Conservation (phyloP, 1,140 invertebrate species). For the Pemphigus obesinymphae region DNA sequence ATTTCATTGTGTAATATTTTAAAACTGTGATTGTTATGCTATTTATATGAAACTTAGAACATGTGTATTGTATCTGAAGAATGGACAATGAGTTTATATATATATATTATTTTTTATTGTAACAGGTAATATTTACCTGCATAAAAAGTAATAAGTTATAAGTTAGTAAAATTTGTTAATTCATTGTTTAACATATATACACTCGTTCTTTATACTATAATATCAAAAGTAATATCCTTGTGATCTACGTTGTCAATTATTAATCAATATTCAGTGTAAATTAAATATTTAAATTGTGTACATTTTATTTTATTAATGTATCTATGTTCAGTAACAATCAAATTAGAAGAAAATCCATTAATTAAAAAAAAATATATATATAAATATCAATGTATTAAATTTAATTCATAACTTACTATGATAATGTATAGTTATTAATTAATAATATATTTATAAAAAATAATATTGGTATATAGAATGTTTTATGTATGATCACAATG, state of each 20-base stretch:
- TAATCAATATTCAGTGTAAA: neutral
- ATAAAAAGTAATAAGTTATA: neutral
- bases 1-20: slow-evolving; percentile 9
- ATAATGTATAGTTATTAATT: neutral
- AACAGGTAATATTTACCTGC: neutral
- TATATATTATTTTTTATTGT: neutral
- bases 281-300: neutral
- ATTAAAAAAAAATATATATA: neutral
- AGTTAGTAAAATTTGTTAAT: slow-evolving; percentile 1
- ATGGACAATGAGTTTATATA: neutral
- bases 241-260: neutral
- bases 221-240: neutral
- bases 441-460: neutral
- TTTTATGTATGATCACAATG: neutral
- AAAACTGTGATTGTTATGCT: slow-evolving; percentile 26
- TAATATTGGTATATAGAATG: neutral
- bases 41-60: neutral
- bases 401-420: neutral
- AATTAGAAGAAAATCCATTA: neutral
- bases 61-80: neutral
- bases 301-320: neutral
- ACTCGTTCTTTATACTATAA: neutral
- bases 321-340: neutral
- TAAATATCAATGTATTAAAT: neutral
- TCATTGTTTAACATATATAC: neutral